phyloP scores from a whole-genome alignment of 2,113 vertebrate genomes.

The Bungarus multicinctus region DNA sequence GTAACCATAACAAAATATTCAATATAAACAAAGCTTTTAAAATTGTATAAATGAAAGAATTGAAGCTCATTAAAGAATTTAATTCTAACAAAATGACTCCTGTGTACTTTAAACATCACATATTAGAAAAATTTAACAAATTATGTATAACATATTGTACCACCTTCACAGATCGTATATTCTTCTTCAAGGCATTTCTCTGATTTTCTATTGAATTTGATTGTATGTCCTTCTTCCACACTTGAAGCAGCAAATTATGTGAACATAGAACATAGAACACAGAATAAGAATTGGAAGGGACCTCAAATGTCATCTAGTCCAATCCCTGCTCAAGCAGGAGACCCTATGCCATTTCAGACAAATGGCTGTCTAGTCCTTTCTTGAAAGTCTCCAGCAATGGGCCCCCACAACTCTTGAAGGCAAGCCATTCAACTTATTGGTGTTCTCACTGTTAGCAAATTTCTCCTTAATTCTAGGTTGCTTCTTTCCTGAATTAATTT shows the following conservation, averaged over 20 bases:
- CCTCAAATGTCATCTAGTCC: background rate
- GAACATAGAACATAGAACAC: background rate
- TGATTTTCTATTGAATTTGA: background rate
- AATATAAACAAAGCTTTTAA: background rate
- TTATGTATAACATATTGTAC: background rate
- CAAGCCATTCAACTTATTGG: background rate
- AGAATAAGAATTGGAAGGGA: background rate
- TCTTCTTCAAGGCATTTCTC: background rate
- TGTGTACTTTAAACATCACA: background rate
- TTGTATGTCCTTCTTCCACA: background rate
- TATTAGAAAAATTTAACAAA: background rate
- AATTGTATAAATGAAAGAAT: background rate
- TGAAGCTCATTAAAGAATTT: background rate
- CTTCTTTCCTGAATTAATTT: background rate
- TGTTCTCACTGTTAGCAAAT: background rate
- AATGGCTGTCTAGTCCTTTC: background rate
- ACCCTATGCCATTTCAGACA: background rate
- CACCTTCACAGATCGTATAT: background rate
- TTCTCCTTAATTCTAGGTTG: background rate
- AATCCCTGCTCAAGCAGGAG: background rate
- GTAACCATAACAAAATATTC: background rate
- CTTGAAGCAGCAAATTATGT: background rate
- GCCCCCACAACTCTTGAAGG: background rate
- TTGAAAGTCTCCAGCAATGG: background rate
- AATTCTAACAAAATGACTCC: background rate